Percentiles rank a stretch among this genome's conserved stretches.
These are phyloP conservation scores for Crocallis elinguaria DNA, from an alignment of 2,888 invertebrate species.

Conservation along the genomic window DNA sequence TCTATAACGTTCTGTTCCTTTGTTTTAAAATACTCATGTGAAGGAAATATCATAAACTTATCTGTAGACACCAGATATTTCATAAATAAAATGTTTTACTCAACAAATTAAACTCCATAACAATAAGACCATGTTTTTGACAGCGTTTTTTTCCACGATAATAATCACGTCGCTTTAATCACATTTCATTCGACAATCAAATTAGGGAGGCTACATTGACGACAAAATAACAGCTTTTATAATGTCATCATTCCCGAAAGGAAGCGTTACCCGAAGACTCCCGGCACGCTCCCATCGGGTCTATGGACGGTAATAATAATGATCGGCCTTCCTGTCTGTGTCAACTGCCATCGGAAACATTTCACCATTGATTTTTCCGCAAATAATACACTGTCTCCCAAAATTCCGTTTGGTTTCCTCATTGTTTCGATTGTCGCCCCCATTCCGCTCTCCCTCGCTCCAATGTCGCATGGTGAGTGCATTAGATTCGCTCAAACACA, in stretches of 20 bases:
- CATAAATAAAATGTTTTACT: neutral
- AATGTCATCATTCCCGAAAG: constrained; percentile 68
- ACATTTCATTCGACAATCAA: constrained; percentile 48
- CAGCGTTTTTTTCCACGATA: constrained; percentile 7
- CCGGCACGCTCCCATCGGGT: constrained; percentile 66
- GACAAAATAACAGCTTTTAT: constrained; percentile 75
- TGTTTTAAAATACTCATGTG: too few species aligned
- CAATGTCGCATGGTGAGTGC: constrained; percentile 77
- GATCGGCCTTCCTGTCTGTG: constrained; percentile 74
- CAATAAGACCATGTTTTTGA: constrained; percentile 13
- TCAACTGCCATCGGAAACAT: constrained; percentile 69
- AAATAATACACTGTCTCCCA: constrained; percentile 71
- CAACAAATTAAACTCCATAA: neutral
- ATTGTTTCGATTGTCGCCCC: constrained; percentile 55
- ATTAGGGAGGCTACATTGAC: constrained; percentile 59
- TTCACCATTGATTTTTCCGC: constrained; percentile 83
- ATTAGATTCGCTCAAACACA: constrained; percentile 81
- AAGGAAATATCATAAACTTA: too few species aligned
- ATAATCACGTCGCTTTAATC: constrained; percentile 34
- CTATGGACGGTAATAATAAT: constrained; percentile 76
- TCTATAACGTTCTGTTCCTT: too few species aligned
- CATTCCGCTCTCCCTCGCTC: constrained; percentile 46
- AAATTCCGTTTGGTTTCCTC: constrained; percentile 52
- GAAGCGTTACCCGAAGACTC: constrained; percentile 56
- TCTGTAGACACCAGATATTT: too few species aligned